Evolutionary conservation across 1,140 invertebrate genomes (phyloP), one percentile per base, ranked within the genome.

Genomic region (Himalopsyche phryganea): DNA sequence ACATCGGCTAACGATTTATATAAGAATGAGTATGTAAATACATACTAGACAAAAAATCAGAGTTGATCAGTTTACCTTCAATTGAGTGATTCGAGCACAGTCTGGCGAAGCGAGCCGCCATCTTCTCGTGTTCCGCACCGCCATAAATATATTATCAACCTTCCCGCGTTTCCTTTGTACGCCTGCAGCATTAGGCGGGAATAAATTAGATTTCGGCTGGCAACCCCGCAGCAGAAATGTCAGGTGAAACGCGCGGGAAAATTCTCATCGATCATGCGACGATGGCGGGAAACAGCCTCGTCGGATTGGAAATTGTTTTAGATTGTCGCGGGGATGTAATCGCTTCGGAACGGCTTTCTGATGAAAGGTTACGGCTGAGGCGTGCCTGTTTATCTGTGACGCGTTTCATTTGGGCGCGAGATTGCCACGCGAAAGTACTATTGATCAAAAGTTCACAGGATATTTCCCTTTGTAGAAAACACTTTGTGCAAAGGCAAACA

Each of bases 181-280:
- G 46, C 42, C 46, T 48, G 45, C 53, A 41, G 36, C 46, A 56
- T 56, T 56, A 56, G 14, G 28, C 28, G 36, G 19, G 53, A 49
- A 56, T 56, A 56, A 56, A 56, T 56, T 56, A 56, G 46, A 56
- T 56, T 56, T 54, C 53, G 18, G 6, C 20, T 35, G 38, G 54
- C 36, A 53, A 51, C 36, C 36, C 36, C 13, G 40, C 7, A 36
- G 45, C 28, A 40, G 14, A 55, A 55, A 55, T 46, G 42, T 47
- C 52, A 55, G 52, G 44, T 55, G 28, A 53, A 53, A 44, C 18
- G 50, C 42, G 44, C 32, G 52, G 42, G 42, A 55, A 55, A 32
- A 47, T 55, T 55, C 52, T 36, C 52, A 55, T 55, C 52, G 52
- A 55, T 55, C 52, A 55, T 55, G 33, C 44, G 44, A 41, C 32